Evolutionary conservation across 92 coral and sea anemone genomes (phyloP), one percentile per base, ranked within the genome.

Genomic region (Paragorgia papillata): DNA sequence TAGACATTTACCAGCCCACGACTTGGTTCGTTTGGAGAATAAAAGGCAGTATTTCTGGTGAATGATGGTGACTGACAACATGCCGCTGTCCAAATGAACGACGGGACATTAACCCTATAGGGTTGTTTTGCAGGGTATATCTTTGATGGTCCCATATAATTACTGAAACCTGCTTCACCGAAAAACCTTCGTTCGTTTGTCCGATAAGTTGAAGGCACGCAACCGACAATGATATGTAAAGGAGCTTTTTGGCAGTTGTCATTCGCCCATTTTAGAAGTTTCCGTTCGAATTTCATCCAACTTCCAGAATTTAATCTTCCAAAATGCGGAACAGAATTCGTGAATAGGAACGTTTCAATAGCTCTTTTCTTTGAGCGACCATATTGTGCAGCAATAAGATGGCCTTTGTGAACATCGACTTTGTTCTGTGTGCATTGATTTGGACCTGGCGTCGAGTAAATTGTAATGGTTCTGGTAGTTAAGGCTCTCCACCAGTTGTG

Each of bases 311-410:
- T 85, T 51, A 60, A 57, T 32, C 31, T 53, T 48, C 85, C 85
- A 73, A 84, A 84, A 43, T 84, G 88, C 3, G 88, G 82, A 32
- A 85, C 85, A 10, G 64, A 76, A 58, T 85, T 85, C 17, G 88
- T 85, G 76, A 43, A 85, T 37, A 68, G 62, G 49, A 85, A 85
- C 14, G 88, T 85, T 35, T 70, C 75, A 37, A 34, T 15, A 34
- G 31, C 5, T 27, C 15, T 1, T 10, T 63, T 63, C 9, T 27
- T 22, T 4, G 6, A 4, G 29, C 64, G 10, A 49, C 86, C 86
- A 59, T 83, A 83, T 32, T 60, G 60, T 13, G 86, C 68, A 20
- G 83, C 86, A 22, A 83, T 29, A 62, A 83, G 32, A 55, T 83
- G 86, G 7, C 86, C 86, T 51, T 62, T 76, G 57, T 76, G 86